A percentile compares a stretch with the other conserved stretches of the same genome.
phyloP scores from a whole-genome alignment of 2,113 vertebrate genomes.

The Sphyrna mokarran region DNA sequence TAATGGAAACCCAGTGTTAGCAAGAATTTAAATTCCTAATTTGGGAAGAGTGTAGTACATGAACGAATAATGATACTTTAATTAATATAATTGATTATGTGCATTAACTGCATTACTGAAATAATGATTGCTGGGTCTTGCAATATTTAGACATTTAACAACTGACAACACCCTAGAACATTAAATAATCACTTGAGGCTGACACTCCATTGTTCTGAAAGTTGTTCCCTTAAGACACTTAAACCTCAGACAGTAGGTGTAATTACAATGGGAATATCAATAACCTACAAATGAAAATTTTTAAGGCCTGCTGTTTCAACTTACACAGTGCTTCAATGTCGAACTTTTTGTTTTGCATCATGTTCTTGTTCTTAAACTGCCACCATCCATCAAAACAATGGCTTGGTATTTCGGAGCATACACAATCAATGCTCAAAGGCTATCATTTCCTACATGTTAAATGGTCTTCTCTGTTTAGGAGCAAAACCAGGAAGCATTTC shows the following conservation, averaged over 20 bases:
- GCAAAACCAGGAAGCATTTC: background rate
- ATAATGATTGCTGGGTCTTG: conserved; percentile 27
- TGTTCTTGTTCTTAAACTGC: background rate
- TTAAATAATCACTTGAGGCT: conserved; percentile 16
- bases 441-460: background rate
- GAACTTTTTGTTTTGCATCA: background rate
- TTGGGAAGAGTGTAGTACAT: conserved; percentile 2
- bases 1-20: conserved; percentile 1
- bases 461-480: background rate
- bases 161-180: conserved; percentile 8
- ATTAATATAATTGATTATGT: conserved; percentile 33
- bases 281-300: background rate
- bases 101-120: conserved; percentile 13
- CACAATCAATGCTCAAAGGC: background rate
- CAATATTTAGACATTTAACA: conserved; percentile 21
- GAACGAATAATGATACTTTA: conserved; percentile 1
- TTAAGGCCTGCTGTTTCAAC: background rate
- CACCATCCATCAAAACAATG: background rate
- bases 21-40: background rate
- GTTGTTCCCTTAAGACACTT: conserved; percentile 22
- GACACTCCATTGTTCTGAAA: conserved; percentile 23
- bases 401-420: background rate
- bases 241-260: background rate
- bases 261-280: conserved; percentile 5
- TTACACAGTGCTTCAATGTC: background rate